Base-by-base conservation (phyloP, 2,888 invertebrate genomes). In the Dolichomitus sp. region DNA sequence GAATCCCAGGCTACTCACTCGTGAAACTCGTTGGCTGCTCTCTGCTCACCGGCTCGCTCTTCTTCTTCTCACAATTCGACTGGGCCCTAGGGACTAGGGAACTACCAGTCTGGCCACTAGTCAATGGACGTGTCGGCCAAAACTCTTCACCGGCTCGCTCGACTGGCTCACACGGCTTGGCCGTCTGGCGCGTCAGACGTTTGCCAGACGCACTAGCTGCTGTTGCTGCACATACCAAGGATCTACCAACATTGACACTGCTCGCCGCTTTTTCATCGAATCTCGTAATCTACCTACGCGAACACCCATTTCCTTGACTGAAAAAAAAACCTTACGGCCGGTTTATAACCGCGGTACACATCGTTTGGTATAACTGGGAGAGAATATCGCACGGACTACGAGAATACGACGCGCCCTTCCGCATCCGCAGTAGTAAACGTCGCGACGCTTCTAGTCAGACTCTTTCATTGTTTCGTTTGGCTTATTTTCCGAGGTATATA, bases 171-270 rank as follows among this genome's bases (percentile, higher is more conserved):
- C 75, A 69, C 70, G 68, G 61, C 63, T 68, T 40, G 81, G 50
- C 66, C 69, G 77, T 81, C 74, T 81, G 78, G 75, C 84, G 81
- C 84, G 81, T 81, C 84, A 78, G 81, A 84, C 81, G 72, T 84
- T 68, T 61, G 75, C 77, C 68, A 69, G 79, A 85, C 80, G 75
- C 69, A 42, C 72, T 54, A 42, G 50, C 37, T 17, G 59, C 61
- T 27, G n/a, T 17, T 59, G 59, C 48, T 68, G 45, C 59, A 12
- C 48, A 37, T 59, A 61, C 59, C 69, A 54, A 61, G 69, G 50
- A 76, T 50, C 40, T 54, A 27, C 42, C 30, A 33, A n/a, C 48
- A 23, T 30, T 19, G 12, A 12, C 23, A 37, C 37, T 37, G 42
- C 19, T 12, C 59, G 19, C 63, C 42, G 23, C 37, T 65, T 27